Evolutionary conservation across 2,113 vertebrate species (phyloP).

Genomic region (Strix uralensis): DNA sequence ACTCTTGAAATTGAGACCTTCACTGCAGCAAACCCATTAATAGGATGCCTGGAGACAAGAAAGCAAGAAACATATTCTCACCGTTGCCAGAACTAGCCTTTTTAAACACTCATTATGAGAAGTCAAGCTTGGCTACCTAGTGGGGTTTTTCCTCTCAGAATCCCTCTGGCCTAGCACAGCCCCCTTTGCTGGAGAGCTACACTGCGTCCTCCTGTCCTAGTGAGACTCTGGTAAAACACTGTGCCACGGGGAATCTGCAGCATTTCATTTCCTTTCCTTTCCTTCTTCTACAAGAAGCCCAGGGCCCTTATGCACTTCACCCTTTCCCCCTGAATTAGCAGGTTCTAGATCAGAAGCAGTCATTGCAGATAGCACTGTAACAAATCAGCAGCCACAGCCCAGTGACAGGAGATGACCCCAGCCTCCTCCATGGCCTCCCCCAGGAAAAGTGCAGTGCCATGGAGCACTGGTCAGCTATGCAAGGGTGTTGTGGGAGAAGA

Average conservation of each 20-base stretch:
- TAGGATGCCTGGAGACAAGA: neutral
- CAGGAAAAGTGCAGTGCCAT: neutral
- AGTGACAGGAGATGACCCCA: neutral
- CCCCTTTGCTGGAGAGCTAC: neutral
- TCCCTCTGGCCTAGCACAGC: neutral
- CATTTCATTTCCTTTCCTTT: neutral
- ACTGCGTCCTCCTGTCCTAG: neutral
- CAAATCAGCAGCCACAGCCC: neutral
- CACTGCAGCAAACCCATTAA: neutral
- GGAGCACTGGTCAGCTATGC: neutral
- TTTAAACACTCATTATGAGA: neutral
- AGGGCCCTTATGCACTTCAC: neutral
- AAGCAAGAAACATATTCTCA: neutral
- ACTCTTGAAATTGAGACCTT: neutral
- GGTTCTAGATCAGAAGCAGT: neutral
- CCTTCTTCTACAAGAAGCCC: neutral
- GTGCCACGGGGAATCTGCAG: accelerated
- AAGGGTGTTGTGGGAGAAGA: neutral
- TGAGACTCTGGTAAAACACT: neutral
- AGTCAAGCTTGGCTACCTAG: neutral
- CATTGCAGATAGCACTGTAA: neutral
- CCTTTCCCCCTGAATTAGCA: neutral
- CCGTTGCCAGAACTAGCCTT: neutral
- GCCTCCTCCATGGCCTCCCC: neutral
- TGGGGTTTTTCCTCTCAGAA: neutral